Percentiles rank a stretch among this genome's conserved stretches.
These are phyloP conservation scores for Hippoglossus hippoglossus DNA, from an alignment of 2,797 vertebrate species.

Conservation along the genomic window DNA sequence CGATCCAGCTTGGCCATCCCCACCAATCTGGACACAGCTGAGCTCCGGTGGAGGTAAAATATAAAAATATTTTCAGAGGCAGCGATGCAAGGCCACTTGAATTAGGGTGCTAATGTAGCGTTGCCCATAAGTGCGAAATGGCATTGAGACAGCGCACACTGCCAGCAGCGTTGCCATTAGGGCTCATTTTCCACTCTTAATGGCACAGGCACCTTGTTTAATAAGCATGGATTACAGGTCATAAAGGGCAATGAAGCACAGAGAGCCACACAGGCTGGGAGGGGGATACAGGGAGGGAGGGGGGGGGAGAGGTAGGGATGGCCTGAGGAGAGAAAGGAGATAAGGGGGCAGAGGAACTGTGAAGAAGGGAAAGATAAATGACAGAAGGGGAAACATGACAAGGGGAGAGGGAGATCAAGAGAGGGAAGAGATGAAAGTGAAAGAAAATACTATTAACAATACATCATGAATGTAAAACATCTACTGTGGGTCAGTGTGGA, in stretches of 20 bases:
- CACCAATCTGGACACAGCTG: conserved; percentile 38
- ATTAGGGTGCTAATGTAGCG: conserved; percentile 81
- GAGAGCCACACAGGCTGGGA: conserved; percentile 48
- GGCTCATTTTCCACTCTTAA: conserved; percentile 79
- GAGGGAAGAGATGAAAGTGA: conserved; percentile 15
- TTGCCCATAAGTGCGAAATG: conserved; percentile 73
- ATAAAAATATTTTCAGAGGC: conserved; percentile 79
- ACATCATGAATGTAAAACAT: not conserved
- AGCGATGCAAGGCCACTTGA: conserved; percentile 76
- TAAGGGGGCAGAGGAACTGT: conserved; percentile 15
- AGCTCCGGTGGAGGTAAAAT: conserved; percentile 45
- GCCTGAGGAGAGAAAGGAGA: conserved; percentile 22
- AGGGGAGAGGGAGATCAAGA: not conserved
- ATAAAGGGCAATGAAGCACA: conserved; percentile 77
- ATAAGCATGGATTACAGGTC: conserved; percentile 83
- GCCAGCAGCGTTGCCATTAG: conserved; percentile 67
- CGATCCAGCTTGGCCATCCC: conserved; percentile 30
- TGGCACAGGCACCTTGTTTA: conserved; percentile 81
- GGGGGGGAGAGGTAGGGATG: conserved; percentile 19
- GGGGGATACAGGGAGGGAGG: conserved; percentile 26
- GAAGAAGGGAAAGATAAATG: conserved; percentile 4
- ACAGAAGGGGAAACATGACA: conserved; percentile 2
- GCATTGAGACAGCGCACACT: conserved; percentile 60
- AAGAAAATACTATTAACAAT: not conserved
- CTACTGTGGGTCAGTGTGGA: not conserved